Conservation (phyloP, 2,888 invertebrate genomes). For the Microctonus hyperodae region DNA sequence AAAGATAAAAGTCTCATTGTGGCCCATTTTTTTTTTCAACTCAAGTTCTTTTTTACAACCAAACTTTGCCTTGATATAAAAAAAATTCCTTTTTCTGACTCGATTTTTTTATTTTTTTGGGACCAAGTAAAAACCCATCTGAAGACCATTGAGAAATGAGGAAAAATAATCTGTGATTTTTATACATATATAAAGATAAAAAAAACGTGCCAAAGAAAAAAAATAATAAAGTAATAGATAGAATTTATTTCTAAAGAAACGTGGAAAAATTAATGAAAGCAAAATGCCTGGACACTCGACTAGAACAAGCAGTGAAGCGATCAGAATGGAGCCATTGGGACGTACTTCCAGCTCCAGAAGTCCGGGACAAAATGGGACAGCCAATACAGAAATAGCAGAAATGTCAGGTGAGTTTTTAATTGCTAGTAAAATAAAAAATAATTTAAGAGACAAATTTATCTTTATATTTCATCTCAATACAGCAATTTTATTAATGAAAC, state of each 20-base stretch:
- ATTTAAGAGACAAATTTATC: too few species aligned
- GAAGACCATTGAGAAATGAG: not conserved
- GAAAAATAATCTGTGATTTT: slow-evolving; percentile 27
- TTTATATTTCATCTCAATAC: too few species aligned
- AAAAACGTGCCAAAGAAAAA: not conserved
- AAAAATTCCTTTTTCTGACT: too few species aligned
- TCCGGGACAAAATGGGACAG: slow-evolving; percentile 59
- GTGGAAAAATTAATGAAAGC: not conserved
- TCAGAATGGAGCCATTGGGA: slow-evolving; percentile 58
- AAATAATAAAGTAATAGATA: not conserved
- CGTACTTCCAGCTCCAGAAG: slow-evolving; percentile 57
- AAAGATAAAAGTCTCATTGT: not conserved
- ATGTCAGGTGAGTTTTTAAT: slow-evolving; percentile 46
- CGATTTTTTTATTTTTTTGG: not conserved
- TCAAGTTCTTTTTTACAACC: not conserved
- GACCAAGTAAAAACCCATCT: not conserved
- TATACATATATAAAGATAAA: not conserved
- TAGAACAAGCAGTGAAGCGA: slow-evolving; percentile 57
- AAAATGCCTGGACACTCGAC: slow-evolving; percentile 40
- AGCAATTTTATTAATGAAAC: too few species aligned
- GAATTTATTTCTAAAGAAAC: slow-evolving; percentile 17
- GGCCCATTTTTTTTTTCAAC: slow-evolving; percentile 1
- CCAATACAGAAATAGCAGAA: slow-evolving; percentile 55
- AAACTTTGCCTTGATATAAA: not conserved
- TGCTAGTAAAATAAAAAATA: not conserved